Evolutionary conservation across 2,113 vertebrate genomes (phyloP), one percentile per base, ranked within the genome.

Genomic region (Eurystomus gularis): DNA sequence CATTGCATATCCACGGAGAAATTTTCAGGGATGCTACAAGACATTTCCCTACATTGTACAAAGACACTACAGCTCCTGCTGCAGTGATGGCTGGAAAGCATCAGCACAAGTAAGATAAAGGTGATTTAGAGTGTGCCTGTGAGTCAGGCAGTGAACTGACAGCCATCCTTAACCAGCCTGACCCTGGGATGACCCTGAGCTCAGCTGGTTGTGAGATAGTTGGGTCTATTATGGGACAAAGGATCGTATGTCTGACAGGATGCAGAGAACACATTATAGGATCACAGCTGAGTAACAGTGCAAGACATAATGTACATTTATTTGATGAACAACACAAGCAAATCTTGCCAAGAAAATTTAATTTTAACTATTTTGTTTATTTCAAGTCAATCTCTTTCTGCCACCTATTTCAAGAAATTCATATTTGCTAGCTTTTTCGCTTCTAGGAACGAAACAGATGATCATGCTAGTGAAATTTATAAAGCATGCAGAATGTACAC

Each of bases 161-260:
- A 98, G 97, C 97, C 97, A 96, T 98, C 98, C 98, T 97, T 98
- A 98, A 96, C 97, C 98, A 98, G 96, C 54, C 49, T 98, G 98
- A 98, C 98, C 98, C 97, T 72, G 96, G 97, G 88, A 97, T 98
- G 98, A 98, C 98, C 98, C 98, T 89, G 91, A 94, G 96, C 97
- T 97, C 98, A 97, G 97, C 97, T 98, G 98, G 97, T 95, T 96
- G 97, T 71, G 81, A 98, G 97, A 97, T 96, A 98, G 97, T 95
- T 96, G 90, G 97, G 97, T 96, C 96, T 97, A 97, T 97, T 94
- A 89, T 72, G 89, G 96, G 96, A 97, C 97, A 84, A 95, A 97
- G 96, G 97, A 97, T 98, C 97, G 88, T 98, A 97, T 98, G 96
- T 96, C 97, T 97, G 83, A 96, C 93, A 97, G 95, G 95, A 96